phyloP scores from a whole-genome alignment of 2,888 invertebrate species.

The Busseola fusca region DNA sequence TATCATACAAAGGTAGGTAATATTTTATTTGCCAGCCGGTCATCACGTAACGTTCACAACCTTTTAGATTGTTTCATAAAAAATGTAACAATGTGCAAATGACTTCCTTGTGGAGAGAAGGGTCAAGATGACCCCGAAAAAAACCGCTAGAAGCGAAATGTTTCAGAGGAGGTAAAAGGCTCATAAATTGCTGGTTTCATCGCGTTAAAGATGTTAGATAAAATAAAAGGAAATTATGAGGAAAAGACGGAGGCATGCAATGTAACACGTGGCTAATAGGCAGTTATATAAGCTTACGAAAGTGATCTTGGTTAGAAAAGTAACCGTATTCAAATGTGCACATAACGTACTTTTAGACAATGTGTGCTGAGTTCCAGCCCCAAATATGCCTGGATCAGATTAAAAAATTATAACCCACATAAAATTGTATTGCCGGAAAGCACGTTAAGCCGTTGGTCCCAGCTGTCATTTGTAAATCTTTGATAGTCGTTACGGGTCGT shows the following conservation, averaged over 20 bases:
- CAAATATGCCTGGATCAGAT: neutral
- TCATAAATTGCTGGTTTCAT: slow-evolving; percentile 38
- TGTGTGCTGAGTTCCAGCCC: neutral
- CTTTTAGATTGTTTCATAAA: slow-evolving; percentile 64
- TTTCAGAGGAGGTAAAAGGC: slow-evolving; percentile 52
- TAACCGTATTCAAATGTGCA: slow-evolving; percentile 3
- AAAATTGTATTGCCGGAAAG: neutral
- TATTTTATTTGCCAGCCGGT: slow-evolving; percentile 26
- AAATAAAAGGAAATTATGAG: slow-evolving; percentile 53
- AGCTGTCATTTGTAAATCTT: no score
- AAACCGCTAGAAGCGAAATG: slow-evolving; percentile 46
- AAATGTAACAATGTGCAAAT: slow-evolving; percentile 62
- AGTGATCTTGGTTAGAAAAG: neutral
- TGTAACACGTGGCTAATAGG: slow-evolving; percentile 13
- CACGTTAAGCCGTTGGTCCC: no score
- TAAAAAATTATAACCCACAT: neutral
- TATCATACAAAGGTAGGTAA: neutral
- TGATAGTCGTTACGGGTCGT: no score
- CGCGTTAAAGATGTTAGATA: slow-evolving; percentile 52
- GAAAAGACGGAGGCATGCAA: slow-evolving; percentile 27
- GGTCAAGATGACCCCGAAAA: slow-evolving; percentile 57
- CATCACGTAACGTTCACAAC: slow-evolving; percentile 49
- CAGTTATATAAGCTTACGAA: neutral
- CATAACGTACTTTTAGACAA: neutral
- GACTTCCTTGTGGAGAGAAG: slow-evolving; percentile 51